Conservation (phyloP, 2,797 vertebrate species). For the Helostoma temminkii region DNA sequence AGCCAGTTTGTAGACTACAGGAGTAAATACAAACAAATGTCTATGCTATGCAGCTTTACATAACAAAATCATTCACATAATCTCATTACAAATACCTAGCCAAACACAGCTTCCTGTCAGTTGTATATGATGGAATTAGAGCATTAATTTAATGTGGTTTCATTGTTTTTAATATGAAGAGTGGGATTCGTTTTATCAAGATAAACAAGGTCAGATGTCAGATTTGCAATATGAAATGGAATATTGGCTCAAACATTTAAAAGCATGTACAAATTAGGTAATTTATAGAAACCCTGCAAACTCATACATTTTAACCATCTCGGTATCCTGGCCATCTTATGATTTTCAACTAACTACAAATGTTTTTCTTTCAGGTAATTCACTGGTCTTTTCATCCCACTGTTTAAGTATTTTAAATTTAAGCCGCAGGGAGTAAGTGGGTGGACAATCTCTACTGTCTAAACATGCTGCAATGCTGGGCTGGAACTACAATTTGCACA, state of each 20-base stretch:
- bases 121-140: constrained; percentile 37
- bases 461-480: constrained; percentile 28
- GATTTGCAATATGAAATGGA: constrained; percentile 3
- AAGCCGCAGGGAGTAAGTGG: constrained; percentile 8
- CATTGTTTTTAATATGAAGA: constrained; percentile 48
- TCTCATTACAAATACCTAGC: constrained; percentile 52
- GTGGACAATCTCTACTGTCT: not conserved
- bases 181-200: constrained; percentile 31
- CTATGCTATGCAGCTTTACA: constrained; percentile 15
- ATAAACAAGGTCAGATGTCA: constrained; percentile 8
- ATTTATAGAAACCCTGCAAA: constrained; percentile 16
- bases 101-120: constrained; percentile 60
- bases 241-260: constrained; percentile 1
- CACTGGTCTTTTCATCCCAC: not conserved
- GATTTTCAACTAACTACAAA: not conserved
- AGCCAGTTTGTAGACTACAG: constrained; percentile 10
- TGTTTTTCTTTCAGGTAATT: not conserved
- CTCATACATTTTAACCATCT: not conserved
- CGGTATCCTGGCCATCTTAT: not conserved
- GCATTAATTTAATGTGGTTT: constrained; percentile 50
- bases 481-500: constrained; percentile 17
- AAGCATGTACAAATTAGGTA: constrained; percentile 4
- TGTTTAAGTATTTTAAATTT: constrained; percentile 9
- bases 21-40: constrained; percentile 24
- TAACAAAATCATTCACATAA: constrained; percentile 34